phyloP scores from a whole-genome alignment of 23 tunicate species.

The Halocynthia aurantium region DNA sequence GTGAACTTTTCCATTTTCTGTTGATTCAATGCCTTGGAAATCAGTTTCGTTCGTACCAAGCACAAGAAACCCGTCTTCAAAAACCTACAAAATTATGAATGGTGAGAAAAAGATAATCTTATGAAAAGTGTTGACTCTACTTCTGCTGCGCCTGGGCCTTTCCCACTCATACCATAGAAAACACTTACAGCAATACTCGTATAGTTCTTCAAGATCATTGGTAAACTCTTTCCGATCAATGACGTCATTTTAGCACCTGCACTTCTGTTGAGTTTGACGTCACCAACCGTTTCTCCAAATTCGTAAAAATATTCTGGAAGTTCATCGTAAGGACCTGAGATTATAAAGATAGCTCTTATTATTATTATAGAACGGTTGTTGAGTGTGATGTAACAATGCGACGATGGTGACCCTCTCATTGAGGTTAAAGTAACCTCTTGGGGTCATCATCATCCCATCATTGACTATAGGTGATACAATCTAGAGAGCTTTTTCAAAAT shows the following conservation, averaged over 20 bases:
- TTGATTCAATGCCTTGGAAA: not conserved
- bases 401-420: constrained; percentile 1
- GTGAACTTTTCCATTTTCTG: not conserved
- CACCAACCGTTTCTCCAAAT: constrained; percentile 27
- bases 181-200: constrained; percentile 8
- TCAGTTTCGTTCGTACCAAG: not conserved
- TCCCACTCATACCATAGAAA: not conserved
- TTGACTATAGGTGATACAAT: no score
- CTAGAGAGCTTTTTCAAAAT: no score
- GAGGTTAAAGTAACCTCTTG: not conserved
- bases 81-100: constrained; percentile 11
- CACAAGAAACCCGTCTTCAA: constrained; percentile 16
- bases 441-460: not conserved
- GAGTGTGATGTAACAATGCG: no score
- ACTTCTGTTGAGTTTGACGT: not conserved
- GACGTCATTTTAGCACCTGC: not conserved
- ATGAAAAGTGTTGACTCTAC: no score
- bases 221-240: not conserved
- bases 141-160: no score
- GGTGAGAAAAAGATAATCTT: no score
- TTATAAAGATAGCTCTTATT: not conserved
- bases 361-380: not conserved
- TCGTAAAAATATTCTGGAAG: constrained; percentile 8
- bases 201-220: not conserved
- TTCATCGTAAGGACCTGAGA: not conserved